phyloP scores from a whole-genome alignment of 2,888 invertebrate genomes.

The Rhamnusium bicolor region DNA sequence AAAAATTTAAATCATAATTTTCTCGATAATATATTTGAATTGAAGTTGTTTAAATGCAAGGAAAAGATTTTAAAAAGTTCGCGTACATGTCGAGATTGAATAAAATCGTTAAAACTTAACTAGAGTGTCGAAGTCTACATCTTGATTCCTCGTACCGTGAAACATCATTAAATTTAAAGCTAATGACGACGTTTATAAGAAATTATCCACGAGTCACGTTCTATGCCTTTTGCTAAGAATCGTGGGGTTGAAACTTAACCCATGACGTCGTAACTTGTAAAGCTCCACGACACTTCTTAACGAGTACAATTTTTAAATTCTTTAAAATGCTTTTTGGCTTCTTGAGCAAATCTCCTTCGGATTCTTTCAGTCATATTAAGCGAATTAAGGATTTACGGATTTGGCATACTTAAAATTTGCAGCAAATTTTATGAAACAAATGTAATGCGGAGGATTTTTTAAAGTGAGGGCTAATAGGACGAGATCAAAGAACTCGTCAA shows the following conservation, averaged over 20 bases:
- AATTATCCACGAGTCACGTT: conserved; percentile 45
- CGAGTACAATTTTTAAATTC: conserved; percentile 70
- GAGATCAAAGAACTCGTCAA: conserved; percentile 37
- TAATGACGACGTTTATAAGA: conserved; percentile 58
- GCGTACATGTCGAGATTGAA: conserved; percentile 44
- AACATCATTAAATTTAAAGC: conserved; percentile 65
- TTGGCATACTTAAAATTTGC: conserved; percentile 46
- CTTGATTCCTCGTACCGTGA: conserved; percentile 63
- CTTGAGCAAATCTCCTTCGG: conserved; percentile 63
- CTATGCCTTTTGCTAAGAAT: background rate
- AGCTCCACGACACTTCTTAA: conserved; percentile 57
- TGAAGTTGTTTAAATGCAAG: conserved; percentile 23
- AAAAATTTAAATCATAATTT: no score
- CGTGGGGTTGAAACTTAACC: conserved; percentile 10
- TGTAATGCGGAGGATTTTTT: conserved; percentile 47
- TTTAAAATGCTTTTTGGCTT: conserved; percentile 67
- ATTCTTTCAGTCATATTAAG: conserved; percentile 60
- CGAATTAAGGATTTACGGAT: conserved; percentile 58
- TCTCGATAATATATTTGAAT: background rate
- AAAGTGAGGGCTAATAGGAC: conserved; percentile 43
- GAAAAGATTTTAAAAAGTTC: conserved; percentile 30
- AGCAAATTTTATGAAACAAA: conserved; percentile 50
- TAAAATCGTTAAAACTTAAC: conserved; percentile 64
- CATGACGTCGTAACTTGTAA: conserved; percentile 29
- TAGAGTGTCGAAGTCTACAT: conserved; percentile 60